These are phyloP conservation scores for Meteorus sp. DNA, from an alignment of 1,140 invertebrate species.

Conservation along the genomic window DNA sequence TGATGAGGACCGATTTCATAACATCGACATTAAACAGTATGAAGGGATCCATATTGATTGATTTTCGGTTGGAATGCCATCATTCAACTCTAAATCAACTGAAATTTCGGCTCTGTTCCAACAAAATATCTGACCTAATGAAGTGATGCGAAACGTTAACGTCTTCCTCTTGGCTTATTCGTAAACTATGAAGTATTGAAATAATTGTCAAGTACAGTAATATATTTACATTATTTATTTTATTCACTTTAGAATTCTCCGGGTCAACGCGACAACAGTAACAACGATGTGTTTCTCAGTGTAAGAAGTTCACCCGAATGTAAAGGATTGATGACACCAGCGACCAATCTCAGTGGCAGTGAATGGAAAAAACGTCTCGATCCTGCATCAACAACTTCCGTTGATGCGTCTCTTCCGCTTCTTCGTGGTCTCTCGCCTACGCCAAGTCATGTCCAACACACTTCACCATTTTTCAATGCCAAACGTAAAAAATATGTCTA, in stretches of 20 bases:
- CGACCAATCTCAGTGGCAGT: slow-evolving; percentile 55
- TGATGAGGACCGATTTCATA: too few species aligned
- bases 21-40: too few species aligned
- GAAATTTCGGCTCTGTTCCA: too few species aligned
- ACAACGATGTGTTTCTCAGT: slow-evolving; percentile 49
- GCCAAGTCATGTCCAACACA: slow-evolving; percentile 50
- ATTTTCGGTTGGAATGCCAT: too few species aligned
- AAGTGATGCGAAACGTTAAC: too few species aligned
- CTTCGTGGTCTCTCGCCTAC: slow-evolving; percentile 60
- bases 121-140: too few species aligned
- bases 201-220: neutral
- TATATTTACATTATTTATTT: slow-evolving; percentile 5
- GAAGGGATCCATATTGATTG: too few species aligned
- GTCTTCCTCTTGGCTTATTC: too few species aligned
- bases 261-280: slow-evolving; percentile 43
- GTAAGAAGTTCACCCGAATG: slow-evolving; percentile 50
- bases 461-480: slow-evolving; percentile 61
- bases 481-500: slow-evolving; percentile 66
- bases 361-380: slow-evolving; percentile 51
- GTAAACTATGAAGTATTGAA: too few species aligned
- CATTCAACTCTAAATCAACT: too few species aligned
- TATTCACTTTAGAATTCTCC: slow-evolving; percentile 38
- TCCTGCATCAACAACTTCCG: slow-evolving; percentile 40
- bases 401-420: slow-evolving; percentile 62
- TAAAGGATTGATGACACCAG: slow-evolving; percentile 51